Evolutionary conservation across 2,797 vertebrate genomes (phyloP).

Genomic region (Cryptoblepharus egeriae): DNA sequence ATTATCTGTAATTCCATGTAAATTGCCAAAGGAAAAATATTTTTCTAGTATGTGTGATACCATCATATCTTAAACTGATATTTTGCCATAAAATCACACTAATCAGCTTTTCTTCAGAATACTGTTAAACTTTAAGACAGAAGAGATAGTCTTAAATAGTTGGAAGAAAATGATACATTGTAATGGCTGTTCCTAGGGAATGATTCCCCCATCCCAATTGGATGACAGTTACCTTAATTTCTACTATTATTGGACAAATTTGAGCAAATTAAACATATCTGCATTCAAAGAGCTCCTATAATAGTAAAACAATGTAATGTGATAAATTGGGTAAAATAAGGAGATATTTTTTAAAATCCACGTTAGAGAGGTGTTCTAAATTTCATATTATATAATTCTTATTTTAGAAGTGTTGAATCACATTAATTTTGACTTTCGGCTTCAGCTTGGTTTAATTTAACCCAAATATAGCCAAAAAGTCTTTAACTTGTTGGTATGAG

Average conservation of each 20-base stretch:
- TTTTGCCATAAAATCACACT: constrained; percentile 47
- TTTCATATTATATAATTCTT: background rate
- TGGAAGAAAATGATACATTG: constrained; percentile 1
- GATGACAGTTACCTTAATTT: constrained; percentile 45
- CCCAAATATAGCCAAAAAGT: no score
- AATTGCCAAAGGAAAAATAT: constrained; percentile 23
- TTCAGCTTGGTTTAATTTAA: no score
- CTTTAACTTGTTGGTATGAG: no score
- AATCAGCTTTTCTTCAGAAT: constrained; percentile 14
- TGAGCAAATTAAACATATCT: constrained; percentile 30
- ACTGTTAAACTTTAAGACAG: constrained; percentile 5
- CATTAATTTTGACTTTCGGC: constrained; percentile 2
- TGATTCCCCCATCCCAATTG: background rate
- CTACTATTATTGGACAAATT: constrained; percentile 43
- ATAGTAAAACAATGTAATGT: constrained; percentile 1
- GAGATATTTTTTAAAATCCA: constrained; percentile 11
- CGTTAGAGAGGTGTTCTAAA: constrained; percentile 29
- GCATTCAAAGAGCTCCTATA: constrained; percentile 39
- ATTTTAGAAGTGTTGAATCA: background rate
- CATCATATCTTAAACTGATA: constrained; percentile 24
- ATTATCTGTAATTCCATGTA: constrained; percentile 52
- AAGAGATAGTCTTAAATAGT: background rate
- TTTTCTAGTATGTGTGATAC: constrained; percentile 42
- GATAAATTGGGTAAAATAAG: constrained; percentile 29
- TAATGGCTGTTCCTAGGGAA: background rate